Base-by-base conservation (phyloP, 2,113 vertebrate genomes). In the Pelusios castaneus region DNA sequence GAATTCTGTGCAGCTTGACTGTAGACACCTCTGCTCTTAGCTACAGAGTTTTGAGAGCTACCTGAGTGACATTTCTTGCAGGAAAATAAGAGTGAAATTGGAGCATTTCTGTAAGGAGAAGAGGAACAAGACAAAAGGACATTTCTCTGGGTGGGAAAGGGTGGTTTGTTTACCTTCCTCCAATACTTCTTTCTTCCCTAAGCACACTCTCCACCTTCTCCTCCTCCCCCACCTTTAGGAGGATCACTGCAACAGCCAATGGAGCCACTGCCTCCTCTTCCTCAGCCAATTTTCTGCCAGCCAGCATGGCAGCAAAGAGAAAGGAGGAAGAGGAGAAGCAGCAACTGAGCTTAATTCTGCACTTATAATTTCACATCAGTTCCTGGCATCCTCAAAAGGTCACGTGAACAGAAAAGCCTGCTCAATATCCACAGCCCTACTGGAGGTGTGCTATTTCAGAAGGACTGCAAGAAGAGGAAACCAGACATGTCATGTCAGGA, bases 261-360 rank as follows among this genome's bases (percentile, higher is more conserved):
- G 21, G 47, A 92, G 14, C 21, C 55, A 82, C 19, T 0, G 0
- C 2, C 1, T 11, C 1, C 1, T 13, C 45, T 16, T 84, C 91
- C 55, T 54, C 22, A 85, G 3, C 1, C 19, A 79, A 21, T 75
- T 24, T 91, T 78, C 63, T 73, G 6, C 58, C 93, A 56, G 10
- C 43, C 43, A 43, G 21, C 2, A 1, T 79, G 87, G 55, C 21
- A 76, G 16, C 55, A 41, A 87, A 43, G 60, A 45, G 2, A 41
- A 75, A 75, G 70, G 38, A 43, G 24, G 29, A 85, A 6, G 16
- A 56, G 47, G 22, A 70, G 10, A 47, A 80, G 0, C 49, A 6
- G 24, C 29, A 63, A 63, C 29, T 67, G 34, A 67, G 60, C 8
- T 67, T 67, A 70, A 70, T 38, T 70, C 63, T 70, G n/a, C n/a